These are phyloP conservation scores for Mustela lutreola DNA, from an alignment of 2,113 vertebrate genomes.

Conservation along the genomic window DNA sequence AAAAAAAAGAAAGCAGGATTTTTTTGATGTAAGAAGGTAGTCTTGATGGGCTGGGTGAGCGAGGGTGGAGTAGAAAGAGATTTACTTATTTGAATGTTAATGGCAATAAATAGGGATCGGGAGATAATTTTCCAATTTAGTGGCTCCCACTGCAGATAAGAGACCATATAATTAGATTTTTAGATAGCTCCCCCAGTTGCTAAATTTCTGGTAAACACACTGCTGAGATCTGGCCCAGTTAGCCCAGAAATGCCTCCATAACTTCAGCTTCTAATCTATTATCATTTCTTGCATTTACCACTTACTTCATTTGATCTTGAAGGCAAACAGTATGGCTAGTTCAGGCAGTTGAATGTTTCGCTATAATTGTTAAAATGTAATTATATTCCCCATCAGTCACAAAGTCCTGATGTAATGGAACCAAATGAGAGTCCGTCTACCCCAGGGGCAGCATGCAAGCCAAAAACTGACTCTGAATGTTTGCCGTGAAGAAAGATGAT, in stretches of 20 bases:
- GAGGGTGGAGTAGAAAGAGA: background rate
- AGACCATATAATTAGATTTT: constrained; percentile 35
- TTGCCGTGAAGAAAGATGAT: background rate
- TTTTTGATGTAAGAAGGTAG: background rate
- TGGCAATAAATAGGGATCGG: background rate
- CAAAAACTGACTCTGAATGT: background rate
- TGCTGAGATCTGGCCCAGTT: constrained; percentile 76
- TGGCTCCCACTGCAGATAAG: background rate
- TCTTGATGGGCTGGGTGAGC: background rate
- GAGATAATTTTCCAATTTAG: constrained; percentile 47
- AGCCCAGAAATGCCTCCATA: constrained; percentile 64
- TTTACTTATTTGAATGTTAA: background rate
- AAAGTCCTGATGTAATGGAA: background rate
- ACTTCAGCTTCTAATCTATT: constrained; percentile 70
- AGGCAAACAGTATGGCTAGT: background rate
- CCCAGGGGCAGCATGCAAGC: background rate
- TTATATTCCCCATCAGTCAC: background rate
- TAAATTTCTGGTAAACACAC: constrained; percentile 29
- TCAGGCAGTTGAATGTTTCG: background rate
- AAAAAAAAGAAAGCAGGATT: background rate
- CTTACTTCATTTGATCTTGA: constrained; percentile 30
- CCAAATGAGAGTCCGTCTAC: background rate
- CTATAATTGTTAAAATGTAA: background rate
- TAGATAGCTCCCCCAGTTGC: background rate
- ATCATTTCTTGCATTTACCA: constrained; percentile 79